A percentile compares a stretch with the other conserved stretches of the same genome.
Conservation (phyloP, 1,140 invertebrate species). For the Chelonus insularis region DNA sequence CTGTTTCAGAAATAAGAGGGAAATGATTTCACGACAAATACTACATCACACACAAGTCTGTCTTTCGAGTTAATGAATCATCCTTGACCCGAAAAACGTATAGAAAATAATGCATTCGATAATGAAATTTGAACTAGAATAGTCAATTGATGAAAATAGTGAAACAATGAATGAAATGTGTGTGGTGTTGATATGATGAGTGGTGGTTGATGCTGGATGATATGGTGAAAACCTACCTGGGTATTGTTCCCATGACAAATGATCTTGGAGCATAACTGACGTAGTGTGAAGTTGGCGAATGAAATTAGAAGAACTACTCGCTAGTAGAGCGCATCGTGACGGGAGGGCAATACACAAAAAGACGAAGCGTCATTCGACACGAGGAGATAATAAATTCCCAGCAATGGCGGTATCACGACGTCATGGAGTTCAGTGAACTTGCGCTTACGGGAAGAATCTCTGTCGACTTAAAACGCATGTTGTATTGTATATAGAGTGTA, state of each 20-base stretch:
- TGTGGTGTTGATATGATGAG: background rate
- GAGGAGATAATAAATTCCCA: constrained; percentile 48
- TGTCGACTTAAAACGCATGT: constrained; percentile 15
- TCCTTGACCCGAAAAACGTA: constrained; percentile 10
- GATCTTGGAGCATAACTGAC: constrained; percentile 2
- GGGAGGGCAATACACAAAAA: constrained; percentile 14
- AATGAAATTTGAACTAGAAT: too few species aligned
- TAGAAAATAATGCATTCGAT: too few species aligned
- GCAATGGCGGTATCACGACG: constrained; percentile 41
- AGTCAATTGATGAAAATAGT: background rate
- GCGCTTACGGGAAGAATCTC: constrained; percentile 19
- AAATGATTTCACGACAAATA: constrained; percentile 29
- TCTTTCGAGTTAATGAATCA: constrained; percentile 23
- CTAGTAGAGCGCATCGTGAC: constrained; percentile 7
- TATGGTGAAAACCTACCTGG: background rate
- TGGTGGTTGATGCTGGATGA: background rate
- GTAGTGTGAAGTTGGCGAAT: background rate
- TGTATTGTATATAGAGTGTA: constrained; percentile 1
- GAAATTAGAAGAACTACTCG: constrained; percentile 15
- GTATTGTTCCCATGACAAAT: constrained; percentile 5
- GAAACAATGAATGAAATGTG: background rate
- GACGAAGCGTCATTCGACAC: constrained; percentile 37
- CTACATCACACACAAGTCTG: constrained; percentile 2
- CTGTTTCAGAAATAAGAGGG: constrained; percentile 33
- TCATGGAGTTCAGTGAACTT: constrained; percentile 33